phyloP scores from a whole-genome alignment of 2,113 vertebrate genomes.

The Myocastor coypus region DNA sequence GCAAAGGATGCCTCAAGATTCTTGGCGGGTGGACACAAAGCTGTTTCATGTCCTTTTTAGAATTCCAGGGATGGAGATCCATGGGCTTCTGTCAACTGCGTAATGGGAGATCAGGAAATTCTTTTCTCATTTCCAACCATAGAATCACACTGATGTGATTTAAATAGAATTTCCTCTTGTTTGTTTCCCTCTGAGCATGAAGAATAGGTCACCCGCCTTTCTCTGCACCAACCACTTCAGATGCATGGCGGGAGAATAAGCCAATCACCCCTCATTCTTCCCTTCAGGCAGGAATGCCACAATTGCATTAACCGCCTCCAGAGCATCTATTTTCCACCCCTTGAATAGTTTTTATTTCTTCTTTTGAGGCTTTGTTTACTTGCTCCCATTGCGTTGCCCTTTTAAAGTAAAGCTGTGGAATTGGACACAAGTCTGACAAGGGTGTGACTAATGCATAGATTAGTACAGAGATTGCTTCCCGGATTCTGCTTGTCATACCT shows the following conservation, averaged over 20 bases:
- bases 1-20: not conserved
- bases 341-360: conserved; percentile 62
- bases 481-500: not conserved
- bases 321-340: conserved; percentile 52
- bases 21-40: conserved; percentile 20
- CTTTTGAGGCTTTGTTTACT: not conserved
- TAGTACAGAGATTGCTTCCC: conserved; percentile 17
- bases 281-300: conserved; percentile 26
- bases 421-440: not conserved
- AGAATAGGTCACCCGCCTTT: conserved; percentile 48
- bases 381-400: not conserved
- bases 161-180: conserved; percentile 66
- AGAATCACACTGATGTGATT: conserved; percentile 51
- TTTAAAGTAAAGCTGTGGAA: conserved; percentile 55
- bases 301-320: conserved; percentile 42
- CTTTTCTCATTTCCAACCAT: conserved; percentile 34
- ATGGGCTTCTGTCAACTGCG: not conserved
- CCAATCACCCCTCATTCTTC: conserved; percentile 13
- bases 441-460: not conserved
- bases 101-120: conserved; percentile 56
- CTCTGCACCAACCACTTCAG: conserved; percentile 45
- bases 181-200: conserved; percentile 57
- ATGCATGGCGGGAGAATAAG: not conserved
- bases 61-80: conserved; percentile 12
- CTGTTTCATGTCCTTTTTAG: not conserved